Percentiles rank a stretch among this genome's conserved stretches.
Evolutionary conservation across 2,888 invertebrate species (phyloP).

Genomic region (Resseliella maxima): DNA sequence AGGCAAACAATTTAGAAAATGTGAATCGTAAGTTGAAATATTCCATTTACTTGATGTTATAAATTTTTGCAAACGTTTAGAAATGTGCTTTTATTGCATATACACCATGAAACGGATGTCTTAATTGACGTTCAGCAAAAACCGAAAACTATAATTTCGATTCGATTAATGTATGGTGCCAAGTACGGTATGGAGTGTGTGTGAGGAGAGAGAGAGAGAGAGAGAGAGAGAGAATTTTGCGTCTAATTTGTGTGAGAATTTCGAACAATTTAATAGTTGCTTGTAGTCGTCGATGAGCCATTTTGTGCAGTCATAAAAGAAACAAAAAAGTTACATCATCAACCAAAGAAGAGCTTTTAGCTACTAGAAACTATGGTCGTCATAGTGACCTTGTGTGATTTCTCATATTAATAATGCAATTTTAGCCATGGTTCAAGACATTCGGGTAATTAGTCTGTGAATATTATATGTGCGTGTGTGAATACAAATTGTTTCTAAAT

Average conservation of each 20-base stretch:
- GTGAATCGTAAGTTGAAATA: too few relatives aligned
- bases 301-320: constrained; percentile 16
- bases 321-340: neutral
- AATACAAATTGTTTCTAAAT: constrained; percentile 8
- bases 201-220: neutral
- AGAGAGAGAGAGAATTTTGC: neutral
- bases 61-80: too few relatives aligned
- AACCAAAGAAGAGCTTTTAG: too few relatives aligned
- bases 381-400: neutral
- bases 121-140: neutral
- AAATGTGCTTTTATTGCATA: neutral
- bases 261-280: neutral
- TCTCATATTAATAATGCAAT: neutral
- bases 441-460: constrained; percentile 23
- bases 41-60: too few relatives aligned
- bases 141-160: neutral
- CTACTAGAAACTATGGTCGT: neutral
- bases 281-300: neutral
- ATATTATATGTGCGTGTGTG: neutral
- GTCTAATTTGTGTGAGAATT: neutral
- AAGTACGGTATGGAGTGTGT: neutral
- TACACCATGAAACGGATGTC: neutral
- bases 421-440: neutral
- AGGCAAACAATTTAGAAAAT: too few relatives aligned
- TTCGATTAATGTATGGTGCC: neutral